Conservation (phyloP, 1,140 invertebrate species). For the Orius insidiosus region DNA sequence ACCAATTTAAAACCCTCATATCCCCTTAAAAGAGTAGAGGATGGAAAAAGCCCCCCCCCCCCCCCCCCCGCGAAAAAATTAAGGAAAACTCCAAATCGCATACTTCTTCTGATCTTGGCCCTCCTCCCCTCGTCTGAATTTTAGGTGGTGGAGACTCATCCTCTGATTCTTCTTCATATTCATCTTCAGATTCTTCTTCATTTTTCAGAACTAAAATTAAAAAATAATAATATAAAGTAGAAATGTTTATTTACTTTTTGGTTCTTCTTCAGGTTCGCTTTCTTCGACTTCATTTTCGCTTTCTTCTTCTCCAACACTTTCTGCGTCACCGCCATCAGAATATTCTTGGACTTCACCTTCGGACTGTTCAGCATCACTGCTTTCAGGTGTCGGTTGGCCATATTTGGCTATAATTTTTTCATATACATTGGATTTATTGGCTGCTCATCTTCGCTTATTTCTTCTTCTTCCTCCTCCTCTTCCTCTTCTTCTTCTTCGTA, state of each 20-base stretch:
- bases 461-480: conserved; percentile 25
- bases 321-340: conserved; percentile 23
- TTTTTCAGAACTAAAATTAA: conserved; percentile 10
- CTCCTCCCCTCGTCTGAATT: conserved; percentile 5
- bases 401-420: conserved; percentile 15
- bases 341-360: conserved; percentile 14
- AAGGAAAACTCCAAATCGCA: no score
- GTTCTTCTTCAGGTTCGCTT: conserved; percentile 15
- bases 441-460: conserved; percentile 14
- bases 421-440: conserved; percentile 12
- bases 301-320: conserved; percentile 26
- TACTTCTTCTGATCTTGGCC: no score
- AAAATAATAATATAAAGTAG: conserved; percentile 4
- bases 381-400: conserved; percentile 14
- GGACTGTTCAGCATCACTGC: conserved; percentile 15
- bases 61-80: no score
- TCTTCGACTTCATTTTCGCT: conserved; percentile 14
- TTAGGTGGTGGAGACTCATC: conserved; percentile 10
- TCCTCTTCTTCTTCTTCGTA: conserved; percentile 20
- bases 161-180: conserved; percentile 18
- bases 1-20: no score
- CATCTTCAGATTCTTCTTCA: conserved; percentile 13
- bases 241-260: not conserved
- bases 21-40: no score
- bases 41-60: no score